Evolutionary conservation across 2,113 vertebrate species (phyloP).

Genomic region (Oxyura jamaicensis): DNA sequence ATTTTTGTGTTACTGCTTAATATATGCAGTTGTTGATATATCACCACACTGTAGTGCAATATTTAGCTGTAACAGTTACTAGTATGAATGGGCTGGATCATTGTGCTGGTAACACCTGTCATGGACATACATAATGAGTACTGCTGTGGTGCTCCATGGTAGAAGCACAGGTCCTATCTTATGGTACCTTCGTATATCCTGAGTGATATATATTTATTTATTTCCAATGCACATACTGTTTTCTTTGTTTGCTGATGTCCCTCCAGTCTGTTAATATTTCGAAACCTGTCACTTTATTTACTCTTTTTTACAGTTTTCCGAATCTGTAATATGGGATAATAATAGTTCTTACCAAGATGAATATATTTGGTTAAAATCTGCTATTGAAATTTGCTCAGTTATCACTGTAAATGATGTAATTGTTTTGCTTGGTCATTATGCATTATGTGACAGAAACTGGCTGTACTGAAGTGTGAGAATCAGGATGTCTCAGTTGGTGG

Average conservation of each 20-base stretch:
- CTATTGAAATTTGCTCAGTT: neutral
- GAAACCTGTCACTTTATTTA: neutral
- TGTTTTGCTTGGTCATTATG: neutral
- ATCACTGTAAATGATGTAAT: neutral
- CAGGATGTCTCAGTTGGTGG: neutral
- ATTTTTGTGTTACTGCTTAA: neutral
- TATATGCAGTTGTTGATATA: accelerated
- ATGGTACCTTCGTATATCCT: neutral
- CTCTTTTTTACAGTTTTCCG: neutral
- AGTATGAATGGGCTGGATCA: neutral
- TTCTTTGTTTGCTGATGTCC: neutral
- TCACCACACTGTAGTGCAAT: neutral
- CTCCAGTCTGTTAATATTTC: neutral
- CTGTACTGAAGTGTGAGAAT: neutral
- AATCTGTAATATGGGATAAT: neutral
- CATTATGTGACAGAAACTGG: neutral
- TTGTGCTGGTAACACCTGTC: neutral
- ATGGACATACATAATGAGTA: accelerated
- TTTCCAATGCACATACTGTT: neutral
- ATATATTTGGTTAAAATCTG: no score
- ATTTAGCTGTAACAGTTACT: neutral
- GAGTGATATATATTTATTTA: neutral
- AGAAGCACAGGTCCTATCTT: neutral
- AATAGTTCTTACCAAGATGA: neutral
- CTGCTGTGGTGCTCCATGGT: neutral